A percentile compares a stretch with the other conserved stretches of the same genome.
Conservation (phyloP, 2,888 invertebrate species). For the Lymantria monacha region DNA sequence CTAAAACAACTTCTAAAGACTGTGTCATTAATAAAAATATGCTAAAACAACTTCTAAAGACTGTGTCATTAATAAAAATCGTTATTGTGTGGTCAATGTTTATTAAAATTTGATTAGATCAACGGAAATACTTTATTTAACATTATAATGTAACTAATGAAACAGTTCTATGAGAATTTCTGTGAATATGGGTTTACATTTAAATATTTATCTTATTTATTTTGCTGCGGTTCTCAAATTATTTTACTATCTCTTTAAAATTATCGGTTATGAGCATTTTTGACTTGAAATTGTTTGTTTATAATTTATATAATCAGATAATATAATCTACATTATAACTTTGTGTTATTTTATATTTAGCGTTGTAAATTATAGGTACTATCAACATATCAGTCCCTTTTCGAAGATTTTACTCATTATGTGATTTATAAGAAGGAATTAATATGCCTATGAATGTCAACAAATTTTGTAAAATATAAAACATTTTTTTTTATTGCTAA, state of each 20-base stretch:
- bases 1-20: background rate
- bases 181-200: background rate
- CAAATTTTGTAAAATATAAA: too few relatives aligned
- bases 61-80: background rate
- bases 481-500: too few relatives aligned
- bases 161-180: background rate
- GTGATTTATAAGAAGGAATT: too few relatives aligned
- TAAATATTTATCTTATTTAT: background rate
- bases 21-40: background rate
- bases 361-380: too few relatives aligned
- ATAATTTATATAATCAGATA: too few relatives aligned
- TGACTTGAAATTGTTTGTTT: too few relatives aligned
- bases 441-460: too few relatives aligned
- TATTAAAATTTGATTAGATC: background rate
- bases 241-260: background rate
- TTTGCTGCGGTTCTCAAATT: background rate
- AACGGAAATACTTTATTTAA: background rate
- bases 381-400: too few relatives aligned
- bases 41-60: background rate
- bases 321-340: too few relatives aligned
- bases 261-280: too few relatives aligned
- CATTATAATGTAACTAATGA: background rate
- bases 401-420: too few relatives aligned
- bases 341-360: too few relatives aligned
- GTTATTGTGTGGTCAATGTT: conserved; percentile 1